These are phyloP conservation scores for Micromesistius poutassou DNA, from an alignment of 2,797 vertebrate species.

Conservation along the genomic window DNA sequence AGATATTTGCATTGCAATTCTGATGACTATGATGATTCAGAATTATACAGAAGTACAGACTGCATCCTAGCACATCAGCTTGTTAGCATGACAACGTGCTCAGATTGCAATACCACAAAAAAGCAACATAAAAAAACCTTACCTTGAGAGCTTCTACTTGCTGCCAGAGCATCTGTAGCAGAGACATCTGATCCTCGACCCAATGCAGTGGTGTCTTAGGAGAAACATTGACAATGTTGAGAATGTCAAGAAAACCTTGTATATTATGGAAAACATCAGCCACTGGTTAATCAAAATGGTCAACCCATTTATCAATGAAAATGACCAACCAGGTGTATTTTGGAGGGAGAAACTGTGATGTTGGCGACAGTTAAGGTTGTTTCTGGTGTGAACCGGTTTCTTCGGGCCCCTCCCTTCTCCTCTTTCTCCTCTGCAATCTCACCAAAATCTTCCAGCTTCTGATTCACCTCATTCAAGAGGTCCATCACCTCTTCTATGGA, in stretches of 20 bases:
- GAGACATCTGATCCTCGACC: slow-evolving; percentile 93
- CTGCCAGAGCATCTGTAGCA: slow-evolving; percentile 92
- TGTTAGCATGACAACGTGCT: too few species aligned
- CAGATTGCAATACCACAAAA: not conserved
- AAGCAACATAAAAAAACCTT: slow-evolving; percentile 28
- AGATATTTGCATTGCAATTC: too few species aligned
- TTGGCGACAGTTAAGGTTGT: slow-evolving; percentile 64
- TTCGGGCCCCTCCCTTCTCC: slow-evolving; percentile 33
- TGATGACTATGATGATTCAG: too few species aligned
- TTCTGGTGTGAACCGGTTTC: slow-evolving; percentile 77
- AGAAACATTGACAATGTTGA: slow-evolving; percentile 67
- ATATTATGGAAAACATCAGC: not conserved
- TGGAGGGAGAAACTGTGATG: slow-evolving; percentile 81
- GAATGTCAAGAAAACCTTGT: not conserved
- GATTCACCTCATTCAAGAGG: slow-evolving; percentile 86
- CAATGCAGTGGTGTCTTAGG: slow-evolving; percentile 91
- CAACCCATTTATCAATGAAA: not conserved
- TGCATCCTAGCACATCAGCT: too few species aligned
- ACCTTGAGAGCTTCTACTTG: slow-evolving; percentile 97
- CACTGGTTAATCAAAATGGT: not conserved
- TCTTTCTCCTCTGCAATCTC: slow-evolving; percentile 68
- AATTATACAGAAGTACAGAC: too few species aligned
- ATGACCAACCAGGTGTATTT: slow-evolving; percentile 81
- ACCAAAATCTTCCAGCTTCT: slow-evolving; percentile 81
- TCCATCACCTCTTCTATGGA: slow-evolving; percentile 88